Evolutionary conservation across 2,888 invertebrate genomes (phyloP), one percentile per base, ranked within the genome.

Genomic region (Papilio gigon): DNA sequence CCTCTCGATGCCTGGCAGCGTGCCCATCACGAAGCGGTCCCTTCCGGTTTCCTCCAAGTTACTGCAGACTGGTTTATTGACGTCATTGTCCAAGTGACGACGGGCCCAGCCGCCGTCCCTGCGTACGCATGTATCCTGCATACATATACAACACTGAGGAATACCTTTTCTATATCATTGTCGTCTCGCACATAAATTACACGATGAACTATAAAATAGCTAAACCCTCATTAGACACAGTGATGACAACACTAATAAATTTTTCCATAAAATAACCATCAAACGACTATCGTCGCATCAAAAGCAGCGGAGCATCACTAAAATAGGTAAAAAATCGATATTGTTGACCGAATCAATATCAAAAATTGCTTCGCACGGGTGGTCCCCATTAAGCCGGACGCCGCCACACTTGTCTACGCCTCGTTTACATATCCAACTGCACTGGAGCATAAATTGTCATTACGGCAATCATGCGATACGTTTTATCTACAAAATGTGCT

Each of bases 391-490:
- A 85, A 65, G 76, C 75, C 75, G 75, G 79, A 78, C 80, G 83
- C 79, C 79, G 80, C 80, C 78, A 83, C 78, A 84, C 83, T 83
- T 84, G 84, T 84, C 82, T 79, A 79, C 71, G 70, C 78, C 79
- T 88, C 85, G 84, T 88, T 89, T 89, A 89, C 88, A 89, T 89
- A 87, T 88, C 78, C 87, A 81, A 84, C 82, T 82, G 76, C 75
- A 81, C 82, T 83, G 78, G 74, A 84, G 82, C 86, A 89, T 90
- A 90, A 90, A 90, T 90, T 89, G 88, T 87, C 89, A 88, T 90
- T 88, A 89, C 84, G 78, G 84, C 85, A 89, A 89, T 89, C 87
- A 87, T 84, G 80, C 84, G 88, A 86, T 86, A 82, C 83, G 78
- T 84, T 83, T 79, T 80, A 85, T 84, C 86, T 86, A 86, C 86